Evolutionary conservation across 2,797 vertebrate genomes (phyloP), one percentile per base, ranked within the genome.

Genomic region (Coendou prehensilis): DNA sequence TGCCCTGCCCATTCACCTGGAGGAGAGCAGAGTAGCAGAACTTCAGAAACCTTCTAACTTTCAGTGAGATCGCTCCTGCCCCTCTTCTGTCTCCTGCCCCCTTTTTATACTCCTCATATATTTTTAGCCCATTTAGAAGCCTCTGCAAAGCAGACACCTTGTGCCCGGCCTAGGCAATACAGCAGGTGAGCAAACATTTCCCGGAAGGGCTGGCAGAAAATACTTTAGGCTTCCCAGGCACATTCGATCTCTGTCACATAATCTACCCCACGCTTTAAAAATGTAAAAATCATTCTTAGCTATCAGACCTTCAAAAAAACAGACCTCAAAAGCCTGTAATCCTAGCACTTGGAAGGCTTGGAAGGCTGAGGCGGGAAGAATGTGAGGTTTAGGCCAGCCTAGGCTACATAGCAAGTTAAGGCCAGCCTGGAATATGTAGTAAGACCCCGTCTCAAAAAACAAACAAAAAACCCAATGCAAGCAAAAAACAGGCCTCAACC

Each of bases 151-250:
- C 26, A 30, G 67, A 45, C n/a, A 47, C 30, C 13, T 11, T 0
- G 0, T 3, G 26, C 33, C 23, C 41, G 8, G 33, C 52, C 67
- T 9, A 18, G 13, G 57, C 1, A 7, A 1, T 52, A 37, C 9
- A 56, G 15, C 22, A 73, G 28, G 28, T 69, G 9, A 13, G 47
- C 20, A 45, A 0, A 54, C 3, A 11, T 86, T 59, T 23, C n/a
- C 1, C 1, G 9, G 33, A 52, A 73, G 64, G 54, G 22, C 41
- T 4, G 45, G 69, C 41, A 54, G 56, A 67, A 56, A 69, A 28
- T 76, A 45, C 13, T 59, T 61, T 14, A 37, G n/a, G n/a, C 33
- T 47, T 23, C 18, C 52, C 15, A 30, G 23, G 59, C 52, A 54
- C 14, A 1, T 41, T 23, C 17, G 4, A 30, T 59, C 20, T 63